Base-by-base conservation (phyloP, 2,113 vertebrate species). In the Brachyhypopomus gauderio region DNA sequence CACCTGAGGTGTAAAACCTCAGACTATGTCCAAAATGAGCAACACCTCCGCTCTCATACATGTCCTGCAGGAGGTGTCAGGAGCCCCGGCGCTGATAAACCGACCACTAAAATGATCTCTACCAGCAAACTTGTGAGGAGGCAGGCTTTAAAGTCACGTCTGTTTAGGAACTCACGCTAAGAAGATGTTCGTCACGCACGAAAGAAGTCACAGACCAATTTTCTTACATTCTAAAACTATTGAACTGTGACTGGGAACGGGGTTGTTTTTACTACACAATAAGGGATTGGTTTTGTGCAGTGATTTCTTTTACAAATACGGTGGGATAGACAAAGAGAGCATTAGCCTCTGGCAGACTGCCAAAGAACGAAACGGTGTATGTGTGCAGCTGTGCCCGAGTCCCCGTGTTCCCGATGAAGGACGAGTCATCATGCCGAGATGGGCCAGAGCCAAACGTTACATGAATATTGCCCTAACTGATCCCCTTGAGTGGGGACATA, bases 391-490 rank as follows among this genome's bases (percentile, higher is more conserved):
- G 72, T 75, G 72, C 63, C 58, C 62, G 69, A 23, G 62, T 34
- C 62, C 75, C 56, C 4, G 55, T 75, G 72, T 8, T 19, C 66
- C 72, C 70, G 72, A 75, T 76, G 58, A 70, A 70, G 36, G 16
- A 70, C 41, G 66, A 70, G 36, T 75, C 62, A 75, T 69, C 72
- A 70, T 30, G 75, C 52, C 9, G 63, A 70, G 72, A 75, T 81
- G 72, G 36, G 55, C 19, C 27, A 3, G 55, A 81, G 64, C 67
- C 55, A 81, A 81, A 81, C 75, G 60, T 70, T 70, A 70, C 66
- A 70, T 41, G 66, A 70, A 22, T 75, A 81, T 76, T 70, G 73
- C 73, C 55, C 63, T 52, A 69, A 75, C 79, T 45, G 34, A 81
- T 34, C 30, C 19, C 27, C 59, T 81, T 75, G 55, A 75, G 60